Percentiles rank a stretch among this genome's conserved stretches.
These are phyloP conservation scores for Elmis aenea DNA, from an alignment of 2,888 invertebrate genomes.

Conservation along the genomic window DNA sequence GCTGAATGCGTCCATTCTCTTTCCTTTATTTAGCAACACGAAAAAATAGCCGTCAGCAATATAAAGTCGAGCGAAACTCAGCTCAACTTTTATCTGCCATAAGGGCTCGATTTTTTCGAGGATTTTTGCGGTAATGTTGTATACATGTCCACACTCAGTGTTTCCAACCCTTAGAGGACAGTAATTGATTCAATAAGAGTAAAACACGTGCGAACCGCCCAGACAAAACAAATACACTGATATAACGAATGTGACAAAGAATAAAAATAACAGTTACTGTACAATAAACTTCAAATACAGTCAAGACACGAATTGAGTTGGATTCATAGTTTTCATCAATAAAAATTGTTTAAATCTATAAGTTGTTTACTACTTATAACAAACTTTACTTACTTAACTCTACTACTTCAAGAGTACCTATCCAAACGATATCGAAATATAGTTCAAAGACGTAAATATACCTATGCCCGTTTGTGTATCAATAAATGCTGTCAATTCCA, in stretches of 20 bases:
- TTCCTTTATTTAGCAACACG: constrained; percentile 19
- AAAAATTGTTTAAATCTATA: too few relatives aligned
- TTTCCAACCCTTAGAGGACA: constrained; percentile 46
- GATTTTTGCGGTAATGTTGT: constrained; percentile 26
- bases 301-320: too few relatives aligned
- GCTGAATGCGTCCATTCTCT: too few relatives aligned
- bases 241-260: constrained; percentile 30
- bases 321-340: too few relatives aligned
- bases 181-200: constrained; percentile 48
- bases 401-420: too few relatives aligned
- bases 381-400: too few relatives aligned
- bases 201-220: constrained; percentile 42
- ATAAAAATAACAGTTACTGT: constrained; percentile 15
- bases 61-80: constrained; percentile 16
- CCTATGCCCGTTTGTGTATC: too few relatives aligned
- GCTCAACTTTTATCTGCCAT: constrained; percentile 10
- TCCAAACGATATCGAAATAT: too few relatives aligned
- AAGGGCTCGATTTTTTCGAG: constrained; percentile 13
- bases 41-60: constrained; percentile 38
- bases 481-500: too few relatives aligned
- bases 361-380: too few relatives aligned
- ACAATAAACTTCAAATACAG: too few relatives aligned
- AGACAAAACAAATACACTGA: constrained; percentile 42
- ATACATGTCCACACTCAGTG: constrained; percentile 35
- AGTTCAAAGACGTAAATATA: too few relatives aligned